Percentiles rank a stretch among this genome's conserved stretches.
phyloP scores from a whole-genome alignment of 2,888 invertebrate genomes.

The Galerucella nymphaeae region DNA sequence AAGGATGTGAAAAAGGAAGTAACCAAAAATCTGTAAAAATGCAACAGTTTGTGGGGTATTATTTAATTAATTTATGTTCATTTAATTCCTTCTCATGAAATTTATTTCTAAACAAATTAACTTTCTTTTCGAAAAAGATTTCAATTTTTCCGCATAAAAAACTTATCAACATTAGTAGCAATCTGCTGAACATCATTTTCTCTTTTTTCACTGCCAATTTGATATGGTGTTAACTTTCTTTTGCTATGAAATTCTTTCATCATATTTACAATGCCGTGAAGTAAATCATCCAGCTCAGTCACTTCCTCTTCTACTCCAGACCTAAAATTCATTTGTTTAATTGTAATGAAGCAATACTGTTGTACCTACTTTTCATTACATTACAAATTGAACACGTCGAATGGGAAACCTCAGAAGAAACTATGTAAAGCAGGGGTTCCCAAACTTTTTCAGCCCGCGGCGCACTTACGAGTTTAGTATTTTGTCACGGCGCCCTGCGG shows the following conservation, averaged over 20 bases:
- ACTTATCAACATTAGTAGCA: too few relatives aligned
- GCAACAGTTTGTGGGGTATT: background rate
- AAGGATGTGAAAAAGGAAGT: background rate
- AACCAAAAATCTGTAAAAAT: background rate
- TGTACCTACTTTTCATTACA: conserved; percentile 1
- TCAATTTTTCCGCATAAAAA: background rate
- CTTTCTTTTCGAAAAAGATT: background rate
- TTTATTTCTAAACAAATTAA: background rate
- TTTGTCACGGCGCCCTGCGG: too few relatives aligned
- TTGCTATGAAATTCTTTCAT: background rate
- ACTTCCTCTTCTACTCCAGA: background rate
- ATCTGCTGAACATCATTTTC: background rate
- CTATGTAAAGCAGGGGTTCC: too few relatives aligned
- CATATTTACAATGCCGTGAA: background rate
- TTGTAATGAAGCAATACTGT: background rate
- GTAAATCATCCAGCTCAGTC: conserved; percentile 2
- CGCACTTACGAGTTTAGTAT: too few relatives aligned
- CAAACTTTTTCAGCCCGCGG: too few relatives aligned
- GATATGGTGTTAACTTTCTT: conserved; percentile 4
- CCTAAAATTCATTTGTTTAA: background rate
- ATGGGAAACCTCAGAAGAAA: too few relatives aligned
- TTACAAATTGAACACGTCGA: background rate
- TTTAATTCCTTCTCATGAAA: background rate
- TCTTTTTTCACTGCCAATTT: conserved; percentile 4
- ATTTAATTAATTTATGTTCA: background rate